phyloP scores from a whole-genome alignment of 2,888 invertebrate species.

The Drepana falcataria region DNA sequence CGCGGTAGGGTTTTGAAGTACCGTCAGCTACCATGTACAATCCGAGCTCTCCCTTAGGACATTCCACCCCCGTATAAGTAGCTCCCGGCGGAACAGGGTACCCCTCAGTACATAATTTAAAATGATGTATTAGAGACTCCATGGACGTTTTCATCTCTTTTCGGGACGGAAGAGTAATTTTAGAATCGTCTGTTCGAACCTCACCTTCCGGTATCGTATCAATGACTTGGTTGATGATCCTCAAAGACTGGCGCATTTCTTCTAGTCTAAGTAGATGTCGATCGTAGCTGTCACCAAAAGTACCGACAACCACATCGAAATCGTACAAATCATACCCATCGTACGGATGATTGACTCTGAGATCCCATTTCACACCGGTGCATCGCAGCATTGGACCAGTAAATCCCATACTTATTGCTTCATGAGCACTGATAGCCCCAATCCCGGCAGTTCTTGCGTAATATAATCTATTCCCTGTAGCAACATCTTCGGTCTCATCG shows the following conservation, averaged over 20 bases:
- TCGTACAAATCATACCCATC: conserved; percentile 90
- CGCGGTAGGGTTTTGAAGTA: conserved; percentile 84
- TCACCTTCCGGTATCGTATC: conserved; percentile 91
- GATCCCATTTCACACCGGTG: conserved; percentile 92
- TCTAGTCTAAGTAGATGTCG: conserved; percentile 83
- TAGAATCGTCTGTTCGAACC: conserved; percentile 87
- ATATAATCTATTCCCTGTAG: conserved; percentile 85
- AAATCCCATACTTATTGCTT: conserved; percentile 87
- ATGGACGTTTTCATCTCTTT: conserved; percentile 91
- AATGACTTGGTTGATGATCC: conserved; percentile 88
- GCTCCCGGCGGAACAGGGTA: conserved; percentile 90
- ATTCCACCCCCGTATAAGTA: conserved; percentile 88
- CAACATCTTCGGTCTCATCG: conserved; percentile 90
- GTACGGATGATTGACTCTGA: conserved; percentile 89
- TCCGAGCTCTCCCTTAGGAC: conserved; percentile 93
- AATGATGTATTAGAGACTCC: conserved; percentile 94
- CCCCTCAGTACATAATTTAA: conserved; percentile 91
- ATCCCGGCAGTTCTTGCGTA: conserved; percentile 83
- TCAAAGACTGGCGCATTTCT: conserved; percentile 87
- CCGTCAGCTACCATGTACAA: conserved; percentile 93
- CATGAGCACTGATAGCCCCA: conserved; percentile 84
- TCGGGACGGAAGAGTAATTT: conserved; percentile 85
- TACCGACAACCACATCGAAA: conserved; percentile 90
- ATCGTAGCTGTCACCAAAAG: conserved; percentile 91
- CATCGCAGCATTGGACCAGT: conserved; percentile 86